These are phyloP conservation scores for Drosophila atripex DNA, from an alignment of 2,888 invertebrate species.

Conservation along the genomic window DNA sequence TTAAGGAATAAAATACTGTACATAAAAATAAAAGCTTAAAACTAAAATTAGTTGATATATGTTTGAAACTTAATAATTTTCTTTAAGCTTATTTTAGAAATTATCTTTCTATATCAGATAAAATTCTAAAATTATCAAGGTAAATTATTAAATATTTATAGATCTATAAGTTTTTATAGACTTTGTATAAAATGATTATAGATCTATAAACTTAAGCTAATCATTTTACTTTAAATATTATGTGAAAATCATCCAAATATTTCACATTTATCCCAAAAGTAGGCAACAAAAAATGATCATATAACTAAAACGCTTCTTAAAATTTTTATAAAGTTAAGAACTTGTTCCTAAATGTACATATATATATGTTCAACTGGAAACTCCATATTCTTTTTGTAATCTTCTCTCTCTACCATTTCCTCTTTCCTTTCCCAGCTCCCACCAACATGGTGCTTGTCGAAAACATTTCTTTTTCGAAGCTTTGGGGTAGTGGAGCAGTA, in stretches of 20 bases:
- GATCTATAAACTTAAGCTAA: too few relatives aligned
- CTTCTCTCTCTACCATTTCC: background rate
- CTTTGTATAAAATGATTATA: too few relatives aligned
- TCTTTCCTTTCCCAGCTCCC: constrained; percentile 5
- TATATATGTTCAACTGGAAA: background rate
- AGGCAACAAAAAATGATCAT: background rate
- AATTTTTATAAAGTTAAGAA: background rate
- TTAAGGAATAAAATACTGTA: background rate
- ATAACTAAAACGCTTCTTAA: background rate
- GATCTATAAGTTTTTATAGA: too few relatives aligned
- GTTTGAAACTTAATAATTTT: too few relatives aligned
- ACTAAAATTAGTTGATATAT: too few relatives aligned
- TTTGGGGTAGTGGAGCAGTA: constrained; percentile 67
- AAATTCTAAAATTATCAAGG: too few relatives aligned
- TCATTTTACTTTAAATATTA: background rate
- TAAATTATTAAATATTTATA: too few relatives aligned
- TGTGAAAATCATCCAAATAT: background rate
- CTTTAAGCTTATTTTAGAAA: too few relatives aligned
- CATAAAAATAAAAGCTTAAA: too few relatives aligned
- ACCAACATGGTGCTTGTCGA: constrained; percentile 19
- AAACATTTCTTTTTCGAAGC: constrained; percentile 46
- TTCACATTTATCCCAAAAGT: constrained; percentile 1
- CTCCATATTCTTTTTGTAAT: too few relatives aligned
- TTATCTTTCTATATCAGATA: too few relatives aligned
- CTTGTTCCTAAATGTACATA: background rate